Conservation (phyloP, 1,140 invertebrate genomes). For the Diprion similis region DNA sequence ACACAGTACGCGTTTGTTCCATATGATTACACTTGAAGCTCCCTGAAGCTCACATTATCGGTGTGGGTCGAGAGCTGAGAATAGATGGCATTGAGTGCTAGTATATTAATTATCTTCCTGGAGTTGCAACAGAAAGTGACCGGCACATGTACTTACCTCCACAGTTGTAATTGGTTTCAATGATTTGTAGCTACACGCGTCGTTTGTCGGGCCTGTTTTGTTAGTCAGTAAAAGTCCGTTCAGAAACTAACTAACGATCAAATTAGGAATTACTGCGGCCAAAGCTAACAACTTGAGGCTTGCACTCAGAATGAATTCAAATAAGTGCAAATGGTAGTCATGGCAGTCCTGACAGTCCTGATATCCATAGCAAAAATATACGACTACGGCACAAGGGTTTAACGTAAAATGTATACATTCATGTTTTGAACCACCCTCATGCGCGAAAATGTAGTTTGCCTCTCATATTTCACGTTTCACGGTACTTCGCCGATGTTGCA, state of each 20-base stretch:
- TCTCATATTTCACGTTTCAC: not conserved
- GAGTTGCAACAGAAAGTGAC: constrained; percentile 3
- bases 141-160: not conserved
- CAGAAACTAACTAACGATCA: not conserved
- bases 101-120: constrained; percentile 1
- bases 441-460: not conserved
- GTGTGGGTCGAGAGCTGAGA: not conserved
- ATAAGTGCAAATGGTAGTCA: too few relatives aligned
- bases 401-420: too few relatives aligned
- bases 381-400: too few relatives aligned
- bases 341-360: too few relatives aligned
- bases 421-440: too few relatives aligned
- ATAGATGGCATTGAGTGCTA: not conserved
- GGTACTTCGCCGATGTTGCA: not conserved
- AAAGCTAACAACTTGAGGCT: too few relatives aligned
- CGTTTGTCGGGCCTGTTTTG: constrained; percentile 4
- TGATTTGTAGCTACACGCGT: not conserved
- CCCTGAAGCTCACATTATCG: not conserved
- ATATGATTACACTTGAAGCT: not conserved
- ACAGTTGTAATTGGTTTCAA: not conserved
- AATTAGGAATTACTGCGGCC: not conserved
- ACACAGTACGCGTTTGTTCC: constrained; percentile 16
- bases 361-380: too few relatives aligned
- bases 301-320: too few relatives aligned
- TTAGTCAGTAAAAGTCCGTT: not conserved